Conservation (phyloP, 2,888 invertebrate genomes). For the Synergus umbraculus region DNA sequence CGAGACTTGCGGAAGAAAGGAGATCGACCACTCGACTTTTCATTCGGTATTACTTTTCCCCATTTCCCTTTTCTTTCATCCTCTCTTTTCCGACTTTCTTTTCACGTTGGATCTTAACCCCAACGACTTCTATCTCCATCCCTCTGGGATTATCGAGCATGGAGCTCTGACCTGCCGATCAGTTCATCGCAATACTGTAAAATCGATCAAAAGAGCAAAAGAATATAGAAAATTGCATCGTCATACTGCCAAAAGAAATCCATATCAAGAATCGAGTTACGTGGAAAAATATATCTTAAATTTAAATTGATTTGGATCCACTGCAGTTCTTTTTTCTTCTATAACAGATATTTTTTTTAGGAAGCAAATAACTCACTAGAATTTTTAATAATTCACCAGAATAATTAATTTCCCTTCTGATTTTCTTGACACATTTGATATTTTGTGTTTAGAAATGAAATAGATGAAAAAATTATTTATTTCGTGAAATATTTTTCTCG, state of each 20-base stretch:
- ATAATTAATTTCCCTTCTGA: no score
- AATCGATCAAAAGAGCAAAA: constrained; percentile 27
- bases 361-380: not conserved
- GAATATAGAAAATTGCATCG: constrained; percentile 31
- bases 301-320: not conserved
- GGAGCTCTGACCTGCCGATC: constrained; percentile 54
- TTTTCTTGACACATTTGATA: no score
- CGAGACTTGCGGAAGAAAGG: not conserved
- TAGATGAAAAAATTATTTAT: not conserved
- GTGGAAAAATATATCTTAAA: not conserved
- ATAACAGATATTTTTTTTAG: not conserved
- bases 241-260: constrained; percentile 6
- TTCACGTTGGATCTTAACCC: constrained; percentile 26
- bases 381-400: no score
- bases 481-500: not conserved
- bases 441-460: no score
- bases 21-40: constrained; percentile 37
- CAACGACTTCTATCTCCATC: constrained; percentile 46
- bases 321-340: not conserved
- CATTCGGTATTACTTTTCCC: constrained; percentile 30
- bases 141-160: constrained; percentile 53
- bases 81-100: constrained; percentile 21
- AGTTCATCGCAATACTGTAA: constrained; percentile 36
- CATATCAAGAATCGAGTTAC: not conserved
- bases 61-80: constrained; percentile 25